Percentiles rank a stretch among this genome's conserved stretches.
Evolutionary conservation across 2,113 vertebrate species (phyloP).

Genomic region (Willisornis vidua): DNA sequence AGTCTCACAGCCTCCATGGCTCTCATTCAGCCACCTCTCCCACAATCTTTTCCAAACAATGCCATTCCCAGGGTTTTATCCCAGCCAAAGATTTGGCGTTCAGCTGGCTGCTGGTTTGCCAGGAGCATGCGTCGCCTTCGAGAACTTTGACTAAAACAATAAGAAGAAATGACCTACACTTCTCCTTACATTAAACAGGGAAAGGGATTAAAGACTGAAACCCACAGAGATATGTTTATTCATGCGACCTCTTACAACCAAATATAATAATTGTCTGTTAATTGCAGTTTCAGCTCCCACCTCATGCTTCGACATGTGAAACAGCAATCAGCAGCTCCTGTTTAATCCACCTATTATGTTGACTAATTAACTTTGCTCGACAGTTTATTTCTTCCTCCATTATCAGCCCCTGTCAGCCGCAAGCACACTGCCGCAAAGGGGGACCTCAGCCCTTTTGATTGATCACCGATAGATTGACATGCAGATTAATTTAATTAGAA

Average conservation of each 20-base stretch:
- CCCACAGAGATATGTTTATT: constrained; percentile 84
- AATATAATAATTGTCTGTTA: constrained; percentile 88
- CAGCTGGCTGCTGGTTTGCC: neutral
- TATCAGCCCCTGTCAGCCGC: constrained; percentile 87
- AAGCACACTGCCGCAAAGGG: constrained; percentile 76
- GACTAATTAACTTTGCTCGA: constrained; percentile 87
- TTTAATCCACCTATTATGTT: constrained; percentile 91
- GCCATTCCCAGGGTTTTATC: neutral
- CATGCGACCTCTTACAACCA: constrained; percentile 84
- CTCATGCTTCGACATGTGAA: constrained; percentile 80
- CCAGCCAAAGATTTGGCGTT: neutral
- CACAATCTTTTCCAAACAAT: neutral
- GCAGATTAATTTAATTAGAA: constrained; percentile 93
- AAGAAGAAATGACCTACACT: constrained; percentile 80
- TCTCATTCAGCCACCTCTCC: neutral
- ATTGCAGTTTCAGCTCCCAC: constrained; percentile 81
- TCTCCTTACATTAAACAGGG: constrained; percentile 78
- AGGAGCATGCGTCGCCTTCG: neutral
- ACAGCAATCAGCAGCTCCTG: constrained; percentile 81
- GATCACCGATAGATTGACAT: constrained; percentile 91
- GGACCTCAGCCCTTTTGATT: constrained; percentile 81
- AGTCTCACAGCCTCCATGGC: neutral
- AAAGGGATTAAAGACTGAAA: constrained; percentile 78
- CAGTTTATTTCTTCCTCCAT: constrained; percentile 87
- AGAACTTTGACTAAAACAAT: constrained; percentile 77